These are phyloP conservation scores for Carassius gibelio DNA, from an alignment of 2,113 vertebrate genomes.

Conservation along the genomic window DNA sequence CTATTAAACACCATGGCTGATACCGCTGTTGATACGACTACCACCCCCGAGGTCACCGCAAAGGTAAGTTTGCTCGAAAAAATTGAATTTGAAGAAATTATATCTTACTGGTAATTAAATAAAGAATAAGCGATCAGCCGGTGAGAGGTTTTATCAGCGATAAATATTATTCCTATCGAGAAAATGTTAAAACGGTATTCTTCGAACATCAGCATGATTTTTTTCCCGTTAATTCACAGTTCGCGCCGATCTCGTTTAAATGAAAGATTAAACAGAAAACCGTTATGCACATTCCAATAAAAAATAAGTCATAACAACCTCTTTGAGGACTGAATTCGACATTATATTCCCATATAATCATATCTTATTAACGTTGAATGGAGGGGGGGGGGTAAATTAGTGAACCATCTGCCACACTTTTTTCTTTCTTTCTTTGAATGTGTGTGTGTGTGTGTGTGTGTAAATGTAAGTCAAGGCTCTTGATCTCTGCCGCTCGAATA, in stretches of 20 bases:
- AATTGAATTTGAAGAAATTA: background rate
- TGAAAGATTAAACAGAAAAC: background rate
- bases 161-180: background rate
- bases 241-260: background rate
- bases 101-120: background rate
- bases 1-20: conserved; percentile 76
- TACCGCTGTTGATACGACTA: conserved; percentile 77
- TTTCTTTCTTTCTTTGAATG: conserved; percentile 1
- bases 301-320: background rate
- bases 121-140: background rate
- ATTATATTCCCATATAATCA: background rate
- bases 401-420: background rate
- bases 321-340: background rate
- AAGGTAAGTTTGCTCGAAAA: conserved; percentile 71
- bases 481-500: conserved; percentile 46
- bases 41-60: conserved; percentile 74
- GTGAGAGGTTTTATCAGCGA: background rate
- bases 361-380: background rate
- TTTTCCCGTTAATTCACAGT: background rate
- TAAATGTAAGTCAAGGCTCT: conserved; percentile 6
- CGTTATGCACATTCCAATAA: background rate
- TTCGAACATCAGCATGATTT: accelerated
- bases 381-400: background rate
- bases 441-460: background rate
- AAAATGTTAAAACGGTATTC: background rate